These are phyloP conservation scores for Melanerpes aurifrons DNA, from an alignment of 2,113 vertebrate genomes.

Conservation along the genomic window DNA sequence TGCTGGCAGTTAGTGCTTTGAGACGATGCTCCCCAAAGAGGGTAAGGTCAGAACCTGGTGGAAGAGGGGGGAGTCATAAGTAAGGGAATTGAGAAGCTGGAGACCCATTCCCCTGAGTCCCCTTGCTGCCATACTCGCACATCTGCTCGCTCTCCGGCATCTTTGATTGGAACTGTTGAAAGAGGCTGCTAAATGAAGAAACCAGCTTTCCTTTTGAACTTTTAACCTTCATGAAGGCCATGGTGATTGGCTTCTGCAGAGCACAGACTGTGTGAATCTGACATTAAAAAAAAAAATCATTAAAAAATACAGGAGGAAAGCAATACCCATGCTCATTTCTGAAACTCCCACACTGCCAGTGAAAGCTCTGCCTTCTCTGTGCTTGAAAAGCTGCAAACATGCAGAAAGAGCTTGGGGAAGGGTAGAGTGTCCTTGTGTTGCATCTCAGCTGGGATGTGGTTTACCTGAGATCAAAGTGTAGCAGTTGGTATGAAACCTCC, in stretches of 20 bases:
- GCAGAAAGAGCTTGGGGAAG: not conserved
- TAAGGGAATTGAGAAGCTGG: not conserved
- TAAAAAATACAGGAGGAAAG: not conserved
- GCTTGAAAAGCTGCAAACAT: not conserved
- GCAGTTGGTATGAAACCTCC: not conserved
- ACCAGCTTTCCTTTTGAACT: constrained; percentile 45
- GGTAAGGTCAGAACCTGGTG: not conserved
- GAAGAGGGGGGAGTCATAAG: not conserved
- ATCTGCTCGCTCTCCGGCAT: not conserved
- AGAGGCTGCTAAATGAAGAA: constrained; percentile 35
- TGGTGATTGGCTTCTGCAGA: not conserved
- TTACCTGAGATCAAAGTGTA: not conserved
- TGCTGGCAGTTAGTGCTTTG: not conserved
- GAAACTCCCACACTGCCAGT: not conserved
- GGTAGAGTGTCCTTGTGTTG: not conserved
- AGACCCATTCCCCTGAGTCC: not conserved
- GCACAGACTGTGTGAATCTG: not conserved
- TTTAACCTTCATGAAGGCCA: not conserved
- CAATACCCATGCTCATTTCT: not conserved
- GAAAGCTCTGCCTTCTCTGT: not conserved
- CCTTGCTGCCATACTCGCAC: not conserved
- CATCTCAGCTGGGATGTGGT: not conserved
- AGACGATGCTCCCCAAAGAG: not conserved
- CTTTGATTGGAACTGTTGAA: not conserved
- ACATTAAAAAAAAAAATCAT: not conserved